Evolutionary conservation across 2,888 invertebrate species (phyloP).

Genomic region (Drosophila merina): DNA sequence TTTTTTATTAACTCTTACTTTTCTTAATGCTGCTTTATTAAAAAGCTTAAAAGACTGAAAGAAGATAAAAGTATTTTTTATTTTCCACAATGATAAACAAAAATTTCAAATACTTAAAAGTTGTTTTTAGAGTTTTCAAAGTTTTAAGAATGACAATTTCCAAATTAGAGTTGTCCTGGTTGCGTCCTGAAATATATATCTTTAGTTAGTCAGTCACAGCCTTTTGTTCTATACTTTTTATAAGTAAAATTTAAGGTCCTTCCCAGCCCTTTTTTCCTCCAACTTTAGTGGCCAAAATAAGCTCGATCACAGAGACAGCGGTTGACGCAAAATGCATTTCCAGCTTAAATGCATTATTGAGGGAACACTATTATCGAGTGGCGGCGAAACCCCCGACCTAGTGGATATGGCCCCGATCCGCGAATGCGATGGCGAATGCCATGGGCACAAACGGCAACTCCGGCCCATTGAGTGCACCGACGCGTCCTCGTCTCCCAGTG

Average conservation of each 20-base stretch:
- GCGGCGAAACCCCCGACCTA: conserved; percentile 27
- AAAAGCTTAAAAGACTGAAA: not conserved
- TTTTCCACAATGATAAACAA: too few species aligned
- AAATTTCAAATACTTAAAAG: too few species aligned
- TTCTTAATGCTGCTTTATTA: not conserved
- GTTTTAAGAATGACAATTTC: too few species aligned
- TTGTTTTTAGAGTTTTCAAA: too few species aligned
- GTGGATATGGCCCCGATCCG: conserved; percentile 29
- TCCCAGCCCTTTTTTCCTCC: not conserved
- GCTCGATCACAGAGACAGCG: conserved; percentile 7
- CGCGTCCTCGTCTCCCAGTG: conserved; percentile 44
- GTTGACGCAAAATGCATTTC: conserved; percentile 26
- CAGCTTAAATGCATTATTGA: conserved; percentile 31
- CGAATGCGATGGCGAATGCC: conserved; percentile 2
- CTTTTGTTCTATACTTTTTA: too few species aligned
- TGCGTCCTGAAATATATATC: too few species aligned
- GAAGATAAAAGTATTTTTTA: not conserved
- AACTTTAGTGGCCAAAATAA: conserved; percentile 15
- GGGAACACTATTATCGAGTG: conserved; percentile 27
- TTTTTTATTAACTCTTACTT: not conserved
- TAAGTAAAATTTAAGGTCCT: too few species aligned
- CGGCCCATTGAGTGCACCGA: conserved; percentile 44
- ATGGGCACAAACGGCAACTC: conserved; percentile 31
- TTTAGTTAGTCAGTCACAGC: too few species aligned
- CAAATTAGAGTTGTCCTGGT: too few species aligned